Evolutionary conservation across 2,797 vertebrate genomes (phyloP), one percentile per base, ranked within the genome.

Genomic region (Pipistrellus nathusii): DNA sequence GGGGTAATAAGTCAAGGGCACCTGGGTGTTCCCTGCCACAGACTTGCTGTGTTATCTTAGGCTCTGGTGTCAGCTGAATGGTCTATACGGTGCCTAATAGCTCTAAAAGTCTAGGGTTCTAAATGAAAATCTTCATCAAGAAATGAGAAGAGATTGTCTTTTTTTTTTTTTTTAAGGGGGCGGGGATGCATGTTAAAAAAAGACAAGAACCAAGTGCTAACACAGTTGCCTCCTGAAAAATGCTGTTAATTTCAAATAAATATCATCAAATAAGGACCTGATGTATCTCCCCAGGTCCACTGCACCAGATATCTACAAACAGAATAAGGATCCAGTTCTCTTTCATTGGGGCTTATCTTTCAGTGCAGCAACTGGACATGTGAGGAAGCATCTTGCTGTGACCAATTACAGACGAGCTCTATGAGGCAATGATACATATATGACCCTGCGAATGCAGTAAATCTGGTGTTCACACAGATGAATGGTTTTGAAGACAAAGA

Each of bases 211-310:
- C 38, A 35, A 62, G 35, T 30, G 48, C 9, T 59, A 35, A 13
- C 35, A 66, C 6, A 68, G 64, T 27, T 51, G 48, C 25, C 27
- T 76, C 35, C 25, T 44, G 13, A 68, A 91, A 53, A 44, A 5
- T 68, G 64, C 62, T 71, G 48, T 23, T 92, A 51, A n/a, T 80
- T 88, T 92, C 21, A 44, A 93, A 77, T 66, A 53, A 87, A 35
- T 59, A 62, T 20, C 32, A 23, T 35, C 8, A 7, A 80, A 48
- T 18, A 32, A 88, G 46, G 23, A 68, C 27, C 21, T 0, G 0
- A 68, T 27, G 6, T 41, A 8, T 44, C 3, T 46, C 32, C 72
- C 38, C 11, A 71, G 38, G 46, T 23, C 27, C 46, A 18, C 48
- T 17, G 10, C 30, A 27, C 41, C n/a, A 38, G 30, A 35, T 38